Evolutionary conservation across 2,888 invertebrate genomes (phyloP).

Genomic region (Capitulum mitella): DNA sequence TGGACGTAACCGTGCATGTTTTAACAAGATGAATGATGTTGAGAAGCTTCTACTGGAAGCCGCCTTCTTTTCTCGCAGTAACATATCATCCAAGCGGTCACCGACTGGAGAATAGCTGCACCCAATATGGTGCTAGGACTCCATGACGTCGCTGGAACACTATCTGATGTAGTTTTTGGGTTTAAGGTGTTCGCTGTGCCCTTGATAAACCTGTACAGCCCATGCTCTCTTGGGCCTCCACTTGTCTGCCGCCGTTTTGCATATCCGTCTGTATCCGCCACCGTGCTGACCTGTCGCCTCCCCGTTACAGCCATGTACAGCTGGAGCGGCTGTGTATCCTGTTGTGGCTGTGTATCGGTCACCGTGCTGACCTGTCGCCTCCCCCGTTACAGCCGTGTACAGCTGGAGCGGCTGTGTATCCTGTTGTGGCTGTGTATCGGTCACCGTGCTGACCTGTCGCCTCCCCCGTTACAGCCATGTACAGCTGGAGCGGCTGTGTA

Average conservation of each 20-base stretch:
- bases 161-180: too few relatives aligned
- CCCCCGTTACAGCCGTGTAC: not conserved
- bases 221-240: not conserved
- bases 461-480: not conserved
- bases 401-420: not conserved
- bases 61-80: too few relatives aligned
- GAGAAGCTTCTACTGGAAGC: too few relatives aligned
- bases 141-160: too few relatives aligned
- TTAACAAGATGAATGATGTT: too few relatives aligned
- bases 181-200: too few relatives aligned
- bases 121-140: too few relatives aligned
- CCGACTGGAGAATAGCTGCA: too few relatives aligned
- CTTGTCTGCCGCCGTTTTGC: not conserved
- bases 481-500: conserved; percentile 41
- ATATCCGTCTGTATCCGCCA: not conserved
- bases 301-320: not conserved
- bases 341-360: not conserved
- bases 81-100: too few relatives aligned
- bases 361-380: not conserved
- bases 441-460: not conserved
- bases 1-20: too few relatives aligned
- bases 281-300: not conserved
- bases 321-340: not conserved
- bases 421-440: not conserved
- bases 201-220: too few relatives aligned